Percentiles rank a stretch among this genome's conserved stretches.
These are phyloP conservation scores for Crocidura indochinensis DNA, from an alignment of 2,797 vertebrate species.

Conservation along the genomic window DNA sequence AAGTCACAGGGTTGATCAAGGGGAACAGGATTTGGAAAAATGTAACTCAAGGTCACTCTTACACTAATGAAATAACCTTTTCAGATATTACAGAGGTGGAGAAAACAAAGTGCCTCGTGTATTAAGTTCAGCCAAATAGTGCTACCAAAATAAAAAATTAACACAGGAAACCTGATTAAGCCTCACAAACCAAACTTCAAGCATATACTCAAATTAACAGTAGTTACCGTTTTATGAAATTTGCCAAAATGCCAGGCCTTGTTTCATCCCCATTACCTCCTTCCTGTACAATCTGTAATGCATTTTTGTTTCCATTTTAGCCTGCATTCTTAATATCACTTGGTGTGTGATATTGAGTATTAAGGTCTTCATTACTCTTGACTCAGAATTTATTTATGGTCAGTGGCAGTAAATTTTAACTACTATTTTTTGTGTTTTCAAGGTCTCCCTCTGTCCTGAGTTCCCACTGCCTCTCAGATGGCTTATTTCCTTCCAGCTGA, in stretches of 20 bases:
- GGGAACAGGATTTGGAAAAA: constrained; percentile 19
- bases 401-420: background rate
- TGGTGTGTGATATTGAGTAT: background rate
- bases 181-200: background rate
- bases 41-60: background rate
- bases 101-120: background rate
- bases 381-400: background rate
- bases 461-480: background rate
- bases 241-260: background rate
- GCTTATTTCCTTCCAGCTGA: background rate
- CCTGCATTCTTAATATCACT: background rate
- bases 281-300: background rate
- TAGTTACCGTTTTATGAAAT: background rate
- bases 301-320: background rate
- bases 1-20: background rate
- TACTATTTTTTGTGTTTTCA: background rate
- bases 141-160: constrained; percentile 3
- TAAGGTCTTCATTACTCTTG: background rate
- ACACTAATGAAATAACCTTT: background rate
- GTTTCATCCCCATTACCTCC: background rate
- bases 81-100: background rate
- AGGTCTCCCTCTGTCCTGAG: background rate
- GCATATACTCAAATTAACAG: constrained; percentile 29
- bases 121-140: background rate
- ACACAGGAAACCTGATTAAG: background rate